Percentiles rank a stretch among this genome's conserved stretches.
These are phyloP conservation scores for Nothoprocta perdicaria DNA, from an alignment of 2,113 vertebrate species.

Conservation along the genomic window DNA sequence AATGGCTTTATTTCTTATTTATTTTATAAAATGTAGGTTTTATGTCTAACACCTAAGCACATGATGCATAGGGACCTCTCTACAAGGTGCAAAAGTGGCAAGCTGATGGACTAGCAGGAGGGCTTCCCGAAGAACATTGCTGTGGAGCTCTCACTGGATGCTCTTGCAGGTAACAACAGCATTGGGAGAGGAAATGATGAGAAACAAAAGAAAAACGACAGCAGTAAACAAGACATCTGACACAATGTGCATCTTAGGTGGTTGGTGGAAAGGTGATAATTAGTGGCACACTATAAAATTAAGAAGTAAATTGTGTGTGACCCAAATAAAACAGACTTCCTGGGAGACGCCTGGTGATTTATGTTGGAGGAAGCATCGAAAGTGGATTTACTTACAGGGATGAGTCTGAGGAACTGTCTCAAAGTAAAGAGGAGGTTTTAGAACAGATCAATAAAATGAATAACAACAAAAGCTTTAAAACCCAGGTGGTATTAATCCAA, in stretches of 20 bases:
- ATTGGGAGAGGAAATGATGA: neutral
- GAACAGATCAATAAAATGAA: conserved; percentile 5
- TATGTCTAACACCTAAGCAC: neutral
- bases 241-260: neutral
- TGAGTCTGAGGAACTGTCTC: neutral
- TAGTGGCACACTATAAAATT: neutral
- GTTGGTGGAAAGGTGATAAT: neutral
- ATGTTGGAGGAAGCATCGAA: neutral
- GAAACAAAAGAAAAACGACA: neutral
- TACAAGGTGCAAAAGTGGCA: neutral
- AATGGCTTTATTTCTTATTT: neutral
- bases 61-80: neutral
- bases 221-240: neutral
- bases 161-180: neutral
- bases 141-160: neutral
- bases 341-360: neutral
- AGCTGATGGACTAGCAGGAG: conserved; percentile 30
- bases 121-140: neutral
- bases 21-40: neutral
- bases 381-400: neutral
- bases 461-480: neutral
- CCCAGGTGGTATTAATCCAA: conserved; percentile 25
- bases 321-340: neutral
- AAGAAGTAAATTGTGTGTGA: neutral
- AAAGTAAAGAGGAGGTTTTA: conserved; percentile 13